Evolutionary conservation across 2,797 vertebrate genomes (phyloP).

Genomic region (Galaxias olidus): DNA sequence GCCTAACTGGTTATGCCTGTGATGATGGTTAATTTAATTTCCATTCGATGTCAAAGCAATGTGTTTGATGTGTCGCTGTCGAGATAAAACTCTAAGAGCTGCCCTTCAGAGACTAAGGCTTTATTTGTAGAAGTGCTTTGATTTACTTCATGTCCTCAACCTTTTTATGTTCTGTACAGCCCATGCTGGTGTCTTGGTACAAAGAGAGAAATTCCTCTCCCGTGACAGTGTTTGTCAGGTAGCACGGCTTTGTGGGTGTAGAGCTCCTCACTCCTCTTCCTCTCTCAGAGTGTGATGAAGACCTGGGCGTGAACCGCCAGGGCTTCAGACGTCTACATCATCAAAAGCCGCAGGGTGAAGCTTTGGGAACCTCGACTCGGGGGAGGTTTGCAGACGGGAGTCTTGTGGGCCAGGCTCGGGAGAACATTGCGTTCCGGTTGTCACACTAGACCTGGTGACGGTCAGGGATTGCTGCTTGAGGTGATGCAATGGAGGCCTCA

Average conservation of each 20-base stretch:
- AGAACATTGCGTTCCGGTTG: slow-evolving; percentile 42
- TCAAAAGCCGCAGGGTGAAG: slow-evolving; percentile 54
- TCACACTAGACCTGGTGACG: slow-evolving; percentile 1
- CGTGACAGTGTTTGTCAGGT: not conserved
- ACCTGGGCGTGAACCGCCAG: slow-evolving; percentile 21
- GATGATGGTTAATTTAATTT: slow-evolving; percentile 57
- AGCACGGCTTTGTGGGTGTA: slow-evolving; percentile 3
- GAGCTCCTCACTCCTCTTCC: slow-evolving; percentile 33
- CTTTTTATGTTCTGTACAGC: slow-evolving; percentile 41
- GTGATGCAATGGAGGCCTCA: too few species aligned
- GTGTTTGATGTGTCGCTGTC: slow-evolving; percentile 18
- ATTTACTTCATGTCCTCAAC: slow-evolving; percentile 35
- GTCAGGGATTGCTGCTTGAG: too few species aligned
- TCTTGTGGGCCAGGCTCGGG: slow-evolving; percentile 9
- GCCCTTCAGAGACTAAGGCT: slow-evolving; percentile 39
- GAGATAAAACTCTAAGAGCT: slow-evolving; percentile 33
- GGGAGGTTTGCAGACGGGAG: slow-evolving; percentile 5
- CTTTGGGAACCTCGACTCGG: slow-evolving; percentile 41
- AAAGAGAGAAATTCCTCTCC: slow-evolving; percentile 18
- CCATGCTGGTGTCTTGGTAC: slow-evolving; percentile 35
- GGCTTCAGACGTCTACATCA: slow-evolving; percentile 47
- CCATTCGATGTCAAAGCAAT: slow-evolving; percentile 34
- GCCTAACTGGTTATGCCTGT: slow-evolving; percentile 19
- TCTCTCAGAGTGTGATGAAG: slow-evolving; percentile 34
- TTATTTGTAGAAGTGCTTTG: slow-evolving; percentile 34